Conservation (phyloP, 2,113 vertebrate genomes). For the Sapajus apella region DNA sequence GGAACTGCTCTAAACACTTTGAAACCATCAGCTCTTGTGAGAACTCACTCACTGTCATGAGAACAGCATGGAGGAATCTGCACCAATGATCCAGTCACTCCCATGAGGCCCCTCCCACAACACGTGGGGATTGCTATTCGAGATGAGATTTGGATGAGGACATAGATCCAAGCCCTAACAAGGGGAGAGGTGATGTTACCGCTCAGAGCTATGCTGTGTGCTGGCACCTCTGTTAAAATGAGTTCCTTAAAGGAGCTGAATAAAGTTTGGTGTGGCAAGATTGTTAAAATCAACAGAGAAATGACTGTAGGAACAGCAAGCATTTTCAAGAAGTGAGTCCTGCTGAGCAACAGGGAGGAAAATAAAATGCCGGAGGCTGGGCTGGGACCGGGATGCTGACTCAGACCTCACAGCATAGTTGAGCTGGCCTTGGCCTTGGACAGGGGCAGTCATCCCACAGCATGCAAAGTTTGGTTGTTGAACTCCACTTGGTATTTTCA, state of each 20-base stretch:
- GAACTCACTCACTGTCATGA: too few relatives aligned
- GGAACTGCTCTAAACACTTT: too few relatives aligned
- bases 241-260: background rate
- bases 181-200: background rate
- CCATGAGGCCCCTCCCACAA: too few relatives aligned
- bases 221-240: background rate
- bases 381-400: background rate
- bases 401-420: background rate
- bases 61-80: too few relatives aligned
- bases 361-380: accelerated
- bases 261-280: background rate
- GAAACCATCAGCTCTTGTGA: too few relatives aligned
- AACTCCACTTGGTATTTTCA: too few relatives aligned
- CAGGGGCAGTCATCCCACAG: background rate
- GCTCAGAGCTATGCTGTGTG: background rate
- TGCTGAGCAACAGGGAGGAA: accelerated
- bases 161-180: too few relatives aligned
- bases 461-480: background rate
- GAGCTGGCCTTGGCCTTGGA: background rate
- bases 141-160: too few relatives aligned
- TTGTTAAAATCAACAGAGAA: background rate
- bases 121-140: too few relatives aligned
- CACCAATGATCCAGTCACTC: too few relatives aligned
- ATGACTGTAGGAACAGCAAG: background rate
- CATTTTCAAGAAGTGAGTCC: background rate